Evolutionary conservation across 2,888 invertebrate genomes (phyloP), one percentile per base, ranked within the genome.

Genomic region (Cephus pulcher): DNA sequence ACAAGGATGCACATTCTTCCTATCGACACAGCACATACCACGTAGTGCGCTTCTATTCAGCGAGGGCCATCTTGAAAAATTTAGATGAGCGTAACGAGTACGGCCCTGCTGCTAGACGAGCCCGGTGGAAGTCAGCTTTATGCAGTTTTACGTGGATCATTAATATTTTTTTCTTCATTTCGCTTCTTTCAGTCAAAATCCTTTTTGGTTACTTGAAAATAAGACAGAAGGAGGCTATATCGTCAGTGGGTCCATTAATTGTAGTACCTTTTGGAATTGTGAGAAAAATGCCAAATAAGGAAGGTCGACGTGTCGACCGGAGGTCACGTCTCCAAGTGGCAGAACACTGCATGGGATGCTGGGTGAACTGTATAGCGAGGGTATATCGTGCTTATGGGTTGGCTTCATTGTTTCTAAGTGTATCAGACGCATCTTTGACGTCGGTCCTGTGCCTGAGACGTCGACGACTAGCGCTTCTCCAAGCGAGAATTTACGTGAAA

Each of bases 81-180:
- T 89, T 84, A 89, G 84, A 85, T 83, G 82, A 79, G 76, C 76
- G 81, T 89, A 89, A 89, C 87, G 88, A 87, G 87, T 83, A 84
- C 83, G 83, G 84, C 81, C 83, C 81, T 30, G 70, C 70, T 6
- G 40, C 15, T 15, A 40, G 15, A 15, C 4, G 40, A 40, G 40
- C 6, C 40, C 40, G 40, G 2, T 15, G 40, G 15, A 40, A 40
- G 4, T 40, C 40, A 40, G 40, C 15, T 40, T 40, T 40, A 40
- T 40, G 15, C 40, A 40, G 6, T 40, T 40, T 40, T 40, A 40
- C 15, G 40, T 40, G 15, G 40, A 40, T 40, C 40, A 40, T 40
- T 40, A 15, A 40, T 40, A 37, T 37, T 37, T 37, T 15, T 37
- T 35, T 37, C 15, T 15, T 40, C 15, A 40, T 40, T 15, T 40